These are phyloP conservation scores for Pomatorhinus ruficollis DNA, from an alignment of 2,113 vertebrate genomes.

Conservation along the genomic window DNA sequence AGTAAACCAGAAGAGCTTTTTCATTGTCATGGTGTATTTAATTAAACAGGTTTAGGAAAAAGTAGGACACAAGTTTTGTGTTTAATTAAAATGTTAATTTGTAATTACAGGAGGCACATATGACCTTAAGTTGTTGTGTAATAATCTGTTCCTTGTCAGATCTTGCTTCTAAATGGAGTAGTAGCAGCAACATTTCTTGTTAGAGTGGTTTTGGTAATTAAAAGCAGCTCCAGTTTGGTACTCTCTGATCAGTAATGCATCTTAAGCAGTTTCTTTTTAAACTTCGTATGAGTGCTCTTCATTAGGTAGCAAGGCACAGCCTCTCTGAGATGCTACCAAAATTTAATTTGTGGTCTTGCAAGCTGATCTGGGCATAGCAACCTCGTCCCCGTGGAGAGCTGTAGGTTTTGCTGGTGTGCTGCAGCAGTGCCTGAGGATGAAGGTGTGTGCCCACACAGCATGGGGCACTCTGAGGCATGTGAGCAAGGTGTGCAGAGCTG, in stretches of 20 bases:
- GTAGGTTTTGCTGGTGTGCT: neutral
- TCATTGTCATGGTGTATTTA: neutral
- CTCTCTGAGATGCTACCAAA: neutral
- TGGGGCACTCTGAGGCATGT: neutral
- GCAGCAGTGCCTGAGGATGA: neutral
- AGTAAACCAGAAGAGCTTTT: neutral
- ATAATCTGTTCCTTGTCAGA: neutral
- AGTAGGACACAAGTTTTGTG: neutral
- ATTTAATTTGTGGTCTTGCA: neutral
- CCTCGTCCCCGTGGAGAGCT: neutral
- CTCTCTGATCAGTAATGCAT: neutral
- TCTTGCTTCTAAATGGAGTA: neutral
- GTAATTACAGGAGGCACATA: neutral
- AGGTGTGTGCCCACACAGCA: neutral
- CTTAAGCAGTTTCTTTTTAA: neutral
- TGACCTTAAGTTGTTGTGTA: neutral
- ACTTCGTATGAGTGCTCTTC: neutral
- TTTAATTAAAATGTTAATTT: constrained; percentile 40
- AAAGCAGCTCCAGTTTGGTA: neutral
- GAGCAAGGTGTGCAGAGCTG: neutral
- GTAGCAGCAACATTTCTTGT: neutral
- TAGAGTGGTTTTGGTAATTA: neutral
- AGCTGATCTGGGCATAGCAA: neutral
- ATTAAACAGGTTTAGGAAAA: neutral
- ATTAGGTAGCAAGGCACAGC: neutral